Evolutionary conservation across 2,797 vertebrate genomes (phyloP).

Genomic region (Eulemur rubriventer): DNA sequence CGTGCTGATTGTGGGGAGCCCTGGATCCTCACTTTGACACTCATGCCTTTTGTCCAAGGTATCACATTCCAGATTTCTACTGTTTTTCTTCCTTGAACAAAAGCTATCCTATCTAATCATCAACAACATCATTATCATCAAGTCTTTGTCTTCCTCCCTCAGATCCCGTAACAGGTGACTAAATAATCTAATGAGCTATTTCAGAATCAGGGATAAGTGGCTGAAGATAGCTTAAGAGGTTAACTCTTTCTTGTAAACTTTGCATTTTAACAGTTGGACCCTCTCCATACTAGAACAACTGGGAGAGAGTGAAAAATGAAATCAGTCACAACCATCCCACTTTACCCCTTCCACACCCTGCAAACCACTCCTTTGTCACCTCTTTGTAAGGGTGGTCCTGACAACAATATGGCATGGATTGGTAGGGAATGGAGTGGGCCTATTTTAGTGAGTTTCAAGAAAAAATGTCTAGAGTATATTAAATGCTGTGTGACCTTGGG

Average conservation of each 20-base stretch:
- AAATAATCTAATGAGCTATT: conserved; percentile 35
- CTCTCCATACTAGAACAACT: neutral
- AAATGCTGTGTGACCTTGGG: conserved; percentile 26
- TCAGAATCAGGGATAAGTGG: neutral
- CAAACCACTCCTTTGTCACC: neutral
- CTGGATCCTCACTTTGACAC: neutral
- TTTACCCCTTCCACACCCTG: neutral
- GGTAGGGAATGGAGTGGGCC: neutral
- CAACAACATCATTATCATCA: neutral
- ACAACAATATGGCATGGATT: neutral
- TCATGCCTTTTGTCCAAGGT: conserved; percentile 1
- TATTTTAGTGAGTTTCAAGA: neutral
- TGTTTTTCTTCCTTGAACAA: conserved; percentile 40
- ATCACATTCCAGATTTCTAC: conserved; percentile 5
- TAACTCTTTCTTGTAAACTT: neutral
- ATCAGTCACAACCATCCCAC: neutral
- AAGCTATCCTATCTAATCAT: neutral
- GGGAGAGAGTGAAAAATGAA: conserved; percentile 17
- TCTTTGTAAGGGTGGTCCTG: conserved; percentile 13
- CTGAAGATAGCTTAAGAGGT: conserved; percentile 27
- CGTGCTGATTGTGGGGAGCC: neutral
- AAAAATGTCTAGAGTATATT: neutral
- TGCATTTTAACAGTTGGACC: conserved; percentile 1
- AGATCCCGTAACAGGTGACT: neutral
- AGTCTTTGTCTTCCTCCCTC: neutral